Evolutionary conservation across 2,113 vertebrate genomes (phyloP).

Genomic region (Litocranius walleri): DNA sequence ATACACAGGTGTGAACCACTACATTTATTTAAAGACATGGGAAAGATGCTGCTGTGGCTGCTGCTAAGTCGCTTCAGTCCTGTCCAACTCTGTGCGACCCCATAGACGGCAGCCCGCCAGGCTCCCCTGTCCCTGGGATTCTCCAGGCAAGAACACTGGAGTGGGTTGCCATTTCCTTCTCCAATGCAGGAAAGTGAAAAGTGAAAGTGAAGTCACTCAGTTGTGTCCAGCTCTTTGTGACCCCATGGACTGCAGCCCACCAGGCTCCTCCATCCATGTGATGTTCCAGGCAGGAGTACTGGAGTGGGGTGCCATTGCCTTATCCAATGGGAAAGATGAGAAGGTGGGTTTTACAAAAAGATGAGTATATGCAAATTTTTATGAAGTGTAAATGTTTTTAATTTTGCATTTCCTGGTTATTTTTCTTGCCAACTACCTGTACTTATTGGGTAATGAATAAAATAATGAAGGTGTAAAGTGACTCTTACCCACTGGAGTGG

Average conservation of each 20-base stretch:
- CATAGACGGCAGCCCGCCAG: not conserved
- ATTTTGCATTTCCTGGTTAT: not conserved
- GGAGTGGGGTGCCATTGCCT: not conserved
- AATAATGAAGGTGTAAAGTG: not conserved
- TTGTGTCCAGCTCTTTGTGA: rapidly evolving
- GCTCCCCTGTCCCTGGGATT: not conserved
- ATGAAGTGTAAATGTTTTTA: not conserved
- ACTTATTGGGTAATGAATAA: not conserved
- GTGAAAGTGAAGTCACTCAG: not conserved
- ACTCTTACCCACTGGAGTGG: not conserved
- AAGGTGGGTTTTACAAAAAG: not conserved
- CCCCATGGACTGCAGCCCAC: not conserved
- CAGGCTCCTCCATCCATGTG: not conserved
- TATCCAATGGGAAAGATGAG: not conserved
- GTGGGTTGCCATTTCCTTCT: not conserved
- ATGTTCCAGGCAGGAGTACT: not conserved
- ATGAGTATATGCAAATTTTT: not conserved
- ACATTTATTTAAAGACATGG: not conserved
- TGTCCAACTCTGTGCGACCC: not conserved
- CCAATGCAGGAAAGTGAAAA: not conserved
- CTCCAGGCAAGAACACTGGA: not conserved
- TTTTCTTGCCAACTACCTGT: not conserved
- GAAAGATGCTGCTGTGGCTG: not conserved
- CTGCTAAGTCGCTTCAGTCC: not conserved
- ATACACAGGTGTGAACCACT: not conserved